phyloP scores from a whole-genome alignment of 1,140 invertebrate species.

The Drosophila lacteicornis region DNA sequence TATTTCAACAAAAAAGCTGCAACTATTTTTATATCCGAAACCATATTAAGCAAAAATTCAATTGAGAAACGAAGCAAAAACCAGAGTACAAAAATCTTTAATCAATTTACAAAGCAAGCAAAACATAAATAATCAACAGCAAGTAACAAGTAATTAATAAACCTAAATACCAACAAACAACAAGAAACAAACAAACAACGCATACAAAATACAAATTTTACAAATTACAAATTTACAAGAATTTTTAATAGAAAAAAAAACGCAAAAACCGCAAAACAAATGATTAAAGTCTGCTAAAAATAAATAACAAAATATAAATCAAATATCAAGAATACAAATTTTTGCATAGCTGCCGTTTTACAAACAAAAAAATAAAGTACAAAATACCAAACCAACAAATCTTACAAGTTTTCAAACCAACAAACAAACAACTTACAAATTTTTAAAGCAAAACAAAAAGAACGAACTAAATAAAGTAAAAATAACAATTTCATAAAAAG shows the following conservation, averaged over 20 bases:
- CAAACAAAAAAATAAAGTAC: slow-evolving; percentile 60
- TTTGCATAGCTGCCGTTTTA: slow-evolving; percentile 79
- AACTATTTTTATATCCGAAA: slow-evolving; percentile 48
- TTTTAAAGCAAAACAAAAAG: slow-evolving; percentile 43
- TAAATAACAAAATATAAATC: slow-evolving; percentile 18
- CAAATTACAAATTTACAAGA: slow-evolving; percentile 78
- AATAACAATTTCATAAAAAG: slow-evolving; percentile 66
- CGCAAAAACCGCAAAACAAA: neutral
- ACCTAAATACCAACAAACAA: slow-evolving; percentile 52
- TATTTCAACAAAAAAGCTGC: slow-evolving; percentile 40
- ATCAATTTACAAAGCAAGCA: slow-evolving; percentile 46
- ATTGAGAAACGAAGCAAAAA: slow-evolving; percentile 63
- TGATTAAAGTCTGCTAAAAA: slow-evolving; percentile 46
- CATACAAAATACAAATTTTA: slow-evolving; percentile 81
- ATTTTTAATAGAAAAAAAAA: slow-evolving; percentile 41
- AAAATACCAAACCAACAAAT: slow-evolving; percentile 53
- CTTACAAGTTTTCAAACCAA: slow-evolving; percentile 50
- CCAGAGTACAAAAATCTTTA: slow-evolving; percentile 71
- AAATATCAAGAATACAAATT: slow-evolving; percentile 49
- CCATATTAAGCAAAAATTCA: slow-evolving; percentile 55
- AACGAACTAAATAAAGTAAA: slow-evolving; percentile 23
- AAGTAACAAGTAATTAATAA: slow-evolving; percentile 37
- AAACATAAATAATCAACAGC: slow-evolving; percentile 59
- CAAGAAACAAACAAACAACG: slow-evolving; percentile 62
- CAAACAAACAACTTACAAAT: slow-evolving; percentile 67